phyloP scores from a whole-genome alignment of 2,888 invertebrate species.

The Yponomeuta cagnagella region DNA sequence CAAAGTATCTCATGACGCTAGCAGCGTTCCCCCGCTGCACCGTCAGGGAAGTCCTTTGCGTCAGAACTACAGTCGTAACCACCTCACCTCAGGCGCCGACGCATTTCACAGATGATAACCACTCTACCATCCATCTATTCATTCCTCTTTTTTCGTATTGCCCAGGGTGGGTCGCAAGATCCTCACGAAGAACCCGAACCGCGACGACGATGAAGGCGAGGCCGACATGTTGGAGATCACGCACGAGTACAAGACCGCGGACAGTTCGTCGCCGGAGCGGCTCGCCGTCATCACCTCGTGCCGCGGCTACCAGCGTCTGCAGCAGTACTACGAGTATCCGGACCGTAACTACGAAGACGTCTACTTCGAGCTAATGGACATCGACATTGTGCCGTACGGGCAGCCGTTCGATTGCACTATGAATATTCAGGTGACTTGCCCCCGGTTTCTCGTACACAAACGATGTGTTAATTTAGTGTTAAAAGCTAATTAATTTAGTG shows the following conservation, averaged over 20 bases:
- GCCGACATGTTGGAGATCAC: slow-evolving; percentile 81
- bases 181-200: slow-evolving; percentile 78
- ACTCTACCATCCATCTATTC: neutral
- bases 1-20: too few relatives aligned
- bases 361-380: slow-evolving; percentile 79
- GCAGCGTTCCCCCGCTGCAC: too few relatives aligned
- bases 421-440: slow-evolving; percentile 72
- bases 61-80: too few relatives aligned
- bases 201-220: slow-evolving; percentile 79
- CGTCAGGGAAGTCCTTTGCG: too few relatives aligned
- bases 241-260: slow-evolving; percentile 77
- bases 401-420: slow-evolving; percentile 80
- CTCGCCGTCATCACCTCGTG: slow-evolving; percentile 81
- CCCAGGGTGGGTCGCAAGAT: slow-evolving; percentile 80
- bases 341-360: slow-evolving; percentile 78
- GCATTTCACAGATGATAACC: too few relatives aligned
- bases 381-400: slow-evolving; percentile 79
- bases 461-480: too few relatives aligned
- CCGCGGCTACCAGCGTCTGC: slow-evolving; percentile 76
- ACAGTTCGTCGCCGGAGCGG: slow-evolving; percentile 79
- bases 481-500: too few relatives aligned
- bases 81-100: too few relatives aligned
- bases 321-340: slow-evolving; percentile 77
- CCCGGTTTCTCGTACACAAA: too few relatives aligned
- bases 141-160: neutral